A percentile compares a stretch with the other conserved stretches of the same genome.
Conservation (phyloP, 2,113 vertebrate genomes). For the Megaptera novaeangliae region DNA sequence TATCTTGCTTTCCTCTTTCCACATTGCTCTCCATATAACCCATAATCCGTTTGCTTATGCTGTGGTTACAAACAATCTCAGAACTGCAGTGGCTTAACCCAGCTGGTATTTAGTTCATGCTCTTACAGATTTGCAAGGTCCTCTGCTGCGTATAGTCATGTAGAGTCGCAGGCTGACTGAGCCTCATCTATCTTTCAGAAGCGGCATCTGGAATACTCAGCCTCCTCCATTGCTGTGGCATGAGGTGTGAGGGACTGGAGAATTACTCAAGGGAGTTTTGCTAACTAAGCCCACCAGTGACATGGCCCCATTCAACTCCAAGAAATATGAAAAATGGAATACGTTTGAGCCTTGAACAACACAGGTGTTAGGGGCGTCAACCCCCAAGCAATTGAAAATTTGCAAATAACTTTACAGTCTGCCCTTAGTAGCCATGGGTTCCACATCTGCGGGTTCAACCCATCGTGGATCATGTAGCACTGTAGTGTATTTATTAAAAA, state of each 20-base stretch:
- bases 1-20: neutral
- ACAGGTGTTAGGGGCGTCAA: neutral
- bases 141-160: accelerated
- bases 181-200: neutral
- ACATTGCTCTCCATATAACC: neutral
- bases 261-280: neutral
- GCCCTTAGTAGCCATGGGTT: neutral
- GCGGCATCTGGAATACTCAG: neutral
- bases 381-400: neutral
- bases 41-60: neutral
- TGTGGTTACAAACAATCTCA: neutral
- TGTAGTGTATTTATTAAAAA: neutral
- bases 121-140: neutral
- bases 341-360: neutral
- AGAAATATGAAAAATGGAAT: neutral
- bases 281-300: neutral
- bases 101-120: neutral
- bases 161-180: neutral
- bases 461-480: neutral
- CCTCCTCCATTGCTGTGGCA: accelerated
- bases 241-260: neutral
- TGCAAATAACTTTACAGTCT: neutral
- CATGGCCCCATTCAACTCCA: accelerated
- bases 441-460: neutral
- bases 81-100: neutral